A percentile compares a stretch with the other conserved stretches of the same genome.
Evolutionary conservation across 2,797 vertebrate species (phyloP).

Genomic region (Arvicola amphibius): DNA sequence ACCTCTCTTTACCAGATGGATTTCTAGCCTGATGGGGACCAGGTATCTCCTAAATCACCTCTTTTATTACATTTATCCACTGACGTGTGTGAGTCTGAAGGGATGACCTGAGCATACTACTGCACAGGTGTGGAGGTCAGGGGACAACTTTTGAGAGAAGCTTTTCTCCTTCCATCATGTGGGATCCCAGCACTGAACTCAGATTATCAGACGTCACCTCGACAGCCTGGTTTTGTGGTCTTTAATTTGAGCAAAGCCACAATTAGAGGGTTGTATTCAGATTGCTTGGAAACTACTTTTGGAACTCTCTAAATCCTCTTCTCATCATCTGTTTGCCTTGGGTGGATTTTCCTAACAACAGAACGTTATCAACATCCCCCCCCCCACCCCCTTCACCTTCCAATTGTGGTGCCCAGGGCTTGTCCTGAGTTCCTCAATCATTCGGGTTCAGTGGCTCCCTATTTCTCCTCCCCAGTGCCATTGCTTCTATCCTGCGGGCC

Average conservation of each 20-base stretch:
- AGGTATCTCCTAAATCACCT: constrained; percentile 35
- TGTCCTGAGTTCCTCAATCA: not conserved
- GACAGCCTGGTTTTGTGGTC: not conserved
- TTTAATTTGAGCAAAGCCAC: constrained; percentile 44
- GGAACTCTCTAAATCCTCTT: not conserved
- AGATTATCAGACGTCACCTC: not conserved
- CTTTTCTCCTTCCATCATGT: not conserved
- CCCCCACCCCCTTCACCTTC: not conserved
- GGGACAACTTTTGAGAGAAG: not conserved
- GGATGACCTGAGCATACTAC: not conserved
- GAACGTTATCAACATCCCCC: not conserved
- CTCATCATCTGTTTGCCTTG: not conserved
- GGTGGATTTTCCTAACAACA: not conserved
- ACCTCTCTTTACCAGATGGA: not conserved
- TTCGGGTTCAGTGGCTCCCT: not conserved
- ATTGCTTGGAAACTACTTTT: constrained; percentile 39
- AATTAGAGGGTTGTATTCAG: constrained; percentile 19
- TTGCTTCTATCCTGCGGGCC: constrained; percentile 93
- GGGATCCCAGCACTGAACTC: not conserved
- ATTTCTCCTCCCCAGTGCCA: constrained; percentile 86
- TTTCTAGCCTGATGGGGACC: constrained; percentile 10
- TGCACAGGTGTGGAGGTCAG: not conserved
- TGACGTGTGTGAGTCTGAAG: not conserved
- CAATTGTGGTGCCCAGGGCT: not conserved
- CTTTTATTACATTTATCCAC: not conserved